phyloP scores from a whole-genome alignment of 2,888 invertebrate genomes.

The Coronaproctus castanopsis region DNA sequence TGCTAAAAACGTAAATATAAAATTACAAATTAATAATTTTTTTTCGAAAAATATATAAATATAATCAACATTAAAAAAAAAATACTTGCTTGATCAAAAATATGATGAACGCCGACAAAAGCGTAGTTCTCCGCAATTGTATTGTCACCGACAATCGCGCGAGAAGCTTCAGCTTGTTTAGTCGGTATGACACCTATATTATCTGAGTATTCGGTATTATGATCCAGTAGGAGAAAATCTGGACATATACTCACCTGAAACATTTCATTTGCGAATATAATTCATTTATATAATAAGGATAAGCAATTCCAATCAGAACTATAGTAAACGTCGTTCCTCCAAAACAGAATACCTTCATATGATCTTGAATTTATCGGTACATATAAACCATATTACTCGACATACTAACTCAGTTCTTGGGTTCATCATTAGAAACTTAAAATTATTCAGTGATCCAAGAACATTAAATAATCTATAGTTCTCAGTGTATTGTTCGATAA shows the following conservation, averaged over 20 bases:
- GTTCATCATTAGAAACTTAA: too few species aligned
- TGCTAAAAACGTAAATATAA: constrained; percentile 11
- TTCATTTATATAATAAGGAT: neutral
- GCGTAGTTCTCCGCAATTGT: constrained; percentile 65
- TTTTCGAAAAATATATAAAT: neutral
- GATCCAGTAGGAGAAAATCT: constrained; percentile 9
- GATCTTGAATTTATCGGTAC: too few species aligned
- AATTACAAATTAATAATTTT: neutral
- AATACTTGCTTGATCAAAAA: constrained; percentile 53
- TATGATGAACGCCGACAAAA: constrained; percentile 68
- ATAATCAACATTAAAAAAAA: neutral
- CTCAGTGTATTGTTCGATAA: too few species aligned
- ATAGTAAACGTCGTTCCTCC: neutral
- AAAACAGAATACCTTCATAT: too few species aligned
- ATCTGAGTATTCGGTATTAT: constrained; percentile 2
- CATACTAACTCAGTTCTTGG: too few species aligned
- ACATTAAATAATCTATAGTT: too few species aligned
- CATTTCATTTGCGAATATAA: neutral
- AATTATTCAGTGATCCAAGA: too few species aligned
- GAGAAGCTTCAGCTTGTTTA: constrained; percentile 35
- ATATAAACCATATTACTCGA: too few species aligned
- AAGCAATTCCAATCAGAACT: neutral
- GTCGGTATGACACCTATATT: constrained; percentile 32
- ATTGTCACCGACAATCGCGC: constrained; percentile 38
- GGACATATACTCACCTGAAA: constrained; percentile 12